These are phyloP conservation scores for Ophioderma brevispina DNA, from an alignment of 35 echinoderm and acorn worm species.

Conservation along the genomic window DNA sequence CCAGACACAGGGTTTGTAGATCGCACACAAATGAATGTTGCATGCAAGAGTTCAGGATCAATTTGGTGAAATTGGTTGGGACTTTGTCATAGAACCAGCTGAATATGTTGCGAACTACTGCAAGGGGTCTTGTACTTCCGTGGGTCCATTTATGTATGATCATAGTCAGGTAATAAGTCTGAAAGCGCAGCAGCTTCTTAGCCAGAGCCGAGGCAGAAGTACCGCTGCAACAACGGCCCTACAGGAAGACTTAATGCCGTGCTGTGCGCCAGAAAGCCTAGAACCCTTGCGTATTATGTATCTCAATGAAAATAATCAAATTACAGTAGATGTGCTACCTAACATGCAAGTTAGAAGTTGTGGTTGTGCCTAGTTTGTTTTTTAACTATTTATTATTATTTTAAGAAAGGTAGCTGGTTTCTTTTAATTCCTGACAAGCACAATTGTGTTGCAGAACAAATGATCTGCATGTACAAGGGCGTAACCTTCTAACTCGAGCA, in stretches of 20 bases:
- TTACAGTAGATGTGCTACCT: background rate
- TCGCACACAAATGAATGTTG: background rate
- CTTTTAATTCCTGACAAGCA: no score
- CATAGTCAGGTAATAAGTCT: constrained; percentile 3
- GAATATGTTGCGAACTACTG: constrained; percentile 21
- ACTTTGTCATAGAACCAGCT: background rate
- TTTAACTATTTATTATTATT: no score
- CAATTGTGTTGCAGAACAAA: no score
- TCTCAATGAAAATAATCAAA: background rate
- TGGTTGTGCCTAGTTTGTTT: background rate
- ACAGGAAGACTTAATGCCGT: background rate
- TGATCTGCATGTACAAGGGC: no score
- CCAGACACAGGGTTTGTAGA: background rate
- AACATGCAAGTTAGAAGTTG: background rate
- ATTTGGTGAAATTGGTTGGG: background rate
- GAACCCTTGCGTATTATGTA: background rate
- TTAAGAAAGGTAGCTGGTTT: no score
- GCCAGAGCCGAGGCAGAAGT: background rate
- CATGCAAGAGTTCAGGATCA: background rate
- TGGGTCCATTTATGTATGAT: background rate
- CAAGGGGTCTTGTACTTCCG: background rate
- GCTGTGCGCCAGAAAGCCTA: constrained; percentile 12
- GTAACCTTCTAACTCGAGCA: no score
- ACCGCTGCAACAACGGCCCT: background rate
- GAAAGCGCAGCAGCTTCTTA: background rate